Conservation (phyloP, 2,797 vertebrate genomes). For the Cryptoprocta ferox region DNA sequence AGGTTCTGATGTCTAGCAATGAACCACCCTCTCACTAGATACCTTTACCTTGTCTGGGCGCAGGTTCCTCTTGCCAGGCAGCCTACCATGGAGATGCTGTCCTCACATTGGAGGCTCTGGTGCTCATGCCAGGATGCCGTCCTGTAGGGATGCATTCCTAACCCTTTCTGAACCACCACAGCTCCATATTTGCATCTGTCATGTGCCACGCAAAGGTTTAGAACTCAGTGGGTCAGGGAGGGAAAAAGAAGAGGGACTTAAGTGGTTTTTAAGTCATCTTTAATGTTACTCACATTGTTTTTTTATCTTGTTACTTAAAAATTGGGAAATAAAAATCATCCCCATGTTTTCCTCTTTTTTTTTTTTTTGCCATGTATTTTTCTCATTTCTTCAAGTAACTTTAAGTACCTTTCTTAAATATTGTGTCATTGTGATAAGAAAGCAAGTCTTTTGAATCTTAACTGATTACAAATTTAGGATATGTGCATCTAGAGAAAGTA, state of each 20-base stretch:
- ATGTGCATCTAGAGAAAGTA: background rate
- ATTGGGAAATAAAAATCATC: background rate
- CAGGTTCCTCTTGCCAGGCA: background rate
- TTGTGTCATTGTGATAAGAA: background rate
- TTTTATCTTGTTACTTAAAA: constrained; percentile 19
- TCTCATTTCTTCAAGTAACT: constrained; percentile 19
- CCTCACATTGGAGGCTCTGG: background rate
- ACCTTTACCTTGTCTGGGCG: background rate
- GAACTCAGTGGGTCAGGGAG: background rate
- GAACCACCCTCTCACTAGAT: background rate
- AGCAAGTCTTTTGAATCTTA: constrained; percentile 9
- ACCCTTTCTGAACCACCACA: background rate
- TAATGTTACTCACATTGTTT: background rate
- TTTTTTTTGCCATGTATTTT: background rate
- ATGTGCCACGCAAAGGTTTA: background rate
- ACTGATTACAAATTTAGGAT: background rate
- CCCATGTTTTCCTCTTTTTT: background rate
- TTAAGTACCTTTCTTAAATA: background rate
- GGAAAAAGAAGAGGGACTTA: background rate
- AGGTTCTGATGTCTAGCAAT: background rate
- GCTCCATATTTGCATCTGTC: background rate
- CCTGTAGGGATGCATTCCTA: background rate
- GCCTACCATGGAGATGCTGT: background rate
- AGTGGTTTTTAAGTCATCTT: constrained; percentile 25
- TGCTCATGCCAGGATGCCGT: background rate